Base-by-base conservation (phyloP, 30 jellyfish, hydroid and myxozoan genomes). In the Clytia hemisphaerica region DNA sequence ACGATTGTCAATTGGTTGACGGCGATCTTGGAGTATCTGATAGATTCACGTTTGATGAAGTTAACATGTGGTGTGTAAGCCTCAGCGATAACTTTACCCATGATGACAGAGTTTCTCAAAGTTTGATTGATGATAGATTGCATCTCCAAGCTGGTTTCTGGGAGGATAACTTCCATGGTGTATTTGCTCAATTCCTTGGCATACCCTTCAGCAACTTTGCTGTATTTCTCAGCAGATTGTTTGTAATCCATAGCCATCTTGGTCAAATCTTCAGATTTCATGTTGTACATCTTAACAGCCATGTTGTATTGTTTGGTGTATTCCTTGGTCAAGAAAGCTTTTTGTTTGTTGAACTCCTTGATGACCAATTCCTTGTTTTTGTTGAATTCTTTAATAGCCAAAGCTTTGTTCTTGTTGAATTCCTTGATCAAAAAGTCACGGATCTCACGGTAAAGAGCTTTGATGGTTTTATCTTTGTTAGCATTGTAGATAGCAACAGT, bases 71-170 rank as follows among this genome's bases (percentile, higher is more conserved):
- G 99, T 28, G 26, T 34, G 84, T 67, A 91, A 9, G 95, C 89
- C 31, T 71, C 78, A 61, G 67, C 79, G 4, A 88, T 78, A 35
- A 70, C 94, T 33, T 91, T 79, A 2, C 94, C 92, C 15, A 91
- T 4, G 28, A 67, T 37, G 19, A 91, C 99, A 15, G 95, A 58
- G 21, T 79, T 79, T 29, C 73, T 74, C 19, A 91, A 73, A 37
- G 94, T 78, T 71, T 91, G 99, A 78, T 91, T 82, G 62, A 91
- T 55, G 51, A 91, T 69, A 21, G 96, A 83, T 37, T 76, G 95
- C 28, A 67, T n/a, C 45, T 91, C 99, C 29, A 58, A 82, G 30
- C 57, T 75, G 18, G 78, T 45, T 48, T 83, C 95, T 29, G 99
- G 99, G 65, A 91, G 45, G 33, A 91, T 57, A 14, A 49, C 88